Evolutionary conservation across 2,113 vertebrate genomes (phyloP).

Genomic region (Dendrocopos noguchii): DNA sequence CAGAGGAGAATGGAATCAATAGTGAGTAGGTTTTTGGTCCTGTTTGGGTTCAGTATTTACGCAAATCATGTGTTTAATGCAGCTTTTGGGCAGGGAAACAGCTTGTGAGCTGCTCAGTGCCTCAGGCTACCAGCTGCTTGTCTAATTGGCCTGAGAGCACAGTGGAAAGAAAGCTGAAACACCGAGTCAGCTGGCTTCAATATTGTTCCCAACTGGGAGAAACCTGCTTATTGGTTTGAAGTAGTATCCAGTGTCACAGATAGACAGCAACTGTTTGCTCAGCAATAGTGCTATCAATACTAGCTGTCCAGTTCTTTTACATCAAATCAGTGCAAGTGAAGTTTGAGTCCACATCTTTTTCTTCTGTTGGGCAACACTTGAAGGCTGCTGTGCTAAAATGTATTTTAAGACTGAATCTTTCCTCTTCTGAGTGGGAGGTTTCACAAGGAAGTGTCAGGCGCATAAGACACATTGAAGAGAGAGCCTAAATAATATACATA

Average conservation of each 20-base stretch:
- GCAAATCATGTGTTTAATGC: not conserved
- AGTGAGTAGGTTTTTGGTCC: not conserved
- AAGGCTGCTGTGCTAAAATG: not conserved
- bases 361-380: not conserved
- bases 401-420: not conserved
- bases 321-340: not conserved
- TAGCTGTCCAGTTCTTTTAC: not conserved
- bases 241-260: not conserved
- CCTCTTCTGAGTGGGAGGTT: not conserved
- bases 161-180: not conserved
- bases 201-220: not conserved
- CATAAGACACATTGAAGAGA: not conserved
- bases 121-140: constrained; percentile 25
- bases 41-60: not conserved
- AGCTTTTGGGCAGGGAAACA: constrained; percentile 1
- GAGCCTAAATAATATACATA: not conserved
- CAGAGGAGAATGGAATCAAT: not conserved
- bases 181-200: not conserved
- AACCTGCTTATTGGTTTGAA: not conserved
- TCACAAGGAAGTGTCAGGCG: not conserved
- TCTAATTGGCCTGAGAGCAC: not conserved
- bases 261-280: not conserved
- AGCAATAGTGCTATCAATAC: not conserved
- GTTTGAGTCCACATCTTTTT: not conserved
- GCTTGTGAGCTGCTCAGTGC: not conserved